Evolutionary conservation across 2,113 vertebrate genomes (phyloP), one percentile per base, ranked within the genome.

Genomic region (Cebidichthys violaceus): DNA sequence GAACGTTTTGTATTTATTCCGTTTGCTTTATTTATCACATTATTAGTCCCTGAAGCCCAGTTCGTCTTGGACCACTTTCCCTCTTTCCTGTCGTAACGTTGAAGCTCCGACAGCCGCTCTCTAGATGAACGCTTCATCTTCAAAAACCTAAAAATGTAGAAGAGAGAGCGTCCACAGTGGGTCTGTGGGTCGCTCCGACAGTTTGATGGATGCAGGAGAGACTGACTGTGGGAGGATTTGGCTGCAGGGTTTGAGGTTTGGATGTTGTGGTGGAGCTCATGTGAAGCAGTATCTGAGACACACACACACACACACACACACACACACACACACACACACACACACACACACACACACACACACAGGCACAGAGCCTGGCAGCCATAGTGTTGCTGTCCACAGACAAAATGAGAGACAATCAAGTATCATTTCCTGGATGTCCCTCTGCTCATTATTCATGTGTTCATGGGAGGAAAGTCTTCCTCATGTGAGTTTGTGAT

Each of bases 191-290:
- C 35, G 1, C 3, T 20, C 35, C 20, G 52, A 59, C 54, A 41
- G 52, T 20, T 59, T 72, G 35, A 71, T 27, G 2, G 69, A 57
- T 57, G 2, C 50, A 55, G 33, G 68, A 24, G 20, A 54, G 68
- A 35, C 67, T 52, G 68, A 35, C 67, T 52, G 15, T 3, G 43
- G 43, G 65, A 47, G 27, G 65, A 29, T 4, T 31, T 31, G 0
- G 14, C 33, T 20, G 20, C 66, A 69, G 43, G 15, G 43, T n/a
- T 29, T 41, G 70, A 71, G 70, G 70, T 71, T 20, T 71, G 70
- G 9, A 57, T 20, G 52, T 57, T 57, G 70, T 71, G 70, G 70
- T 39, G 70, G n/a, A 9, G 27, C 52, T 71, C n/a, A 27, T 57
- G 15, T 1, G 35, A 71, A 71, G 41, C 15, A 11, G 20, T 70